Conservation (phyloP, 2,113 vertebrate species). For the Fukomys damarensis region DNA sequence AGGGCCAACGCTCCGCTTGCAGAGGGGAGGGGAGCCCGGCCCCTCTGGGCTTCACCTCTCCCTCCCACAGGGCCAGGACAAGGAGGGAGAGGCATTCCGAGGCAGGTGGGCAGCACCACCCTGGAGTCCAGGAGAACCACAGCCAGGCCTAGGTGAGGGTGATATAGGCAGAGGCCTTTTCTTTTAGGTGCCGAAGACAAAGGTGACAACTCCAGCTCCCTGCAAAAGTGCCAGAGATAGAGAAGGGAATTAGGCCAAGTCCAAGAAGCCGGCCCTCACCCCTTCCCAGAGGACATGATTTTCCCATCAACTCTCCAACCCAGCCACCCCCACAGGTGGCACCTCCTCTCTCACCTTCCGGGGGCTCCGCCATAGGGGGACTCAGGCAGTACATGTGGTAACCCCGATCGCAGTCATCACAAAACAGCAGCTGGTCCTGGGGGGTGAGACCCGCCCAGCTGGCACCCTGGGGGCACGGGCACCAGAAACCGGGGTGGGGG, state of each 20-base stretch:
- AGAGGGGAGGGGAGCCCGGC: neutral
- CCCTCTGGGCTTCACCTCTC: neutral
- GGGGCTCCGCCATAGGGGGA: constrained; percentile 96
- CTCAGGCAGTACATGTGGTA: constrained; percentile 98
- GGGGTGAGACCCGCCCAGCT: constrained; percentile 81
- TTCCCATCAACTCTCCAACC: neutral
- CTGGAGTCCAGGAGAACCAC: constrained; percentile 56
- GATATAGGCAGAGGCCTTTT: constrained; percentile 97
- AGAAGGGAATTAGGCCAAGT: neutral
- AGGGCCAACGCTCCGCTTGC: constrained; percentile 63
- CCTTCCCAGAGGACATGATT: neutral
- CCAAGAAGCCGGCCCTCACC: neutral
- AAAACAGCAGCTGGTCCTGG: constrained; percentile 96
- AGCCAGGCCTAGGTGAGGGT: constrained; percentile 91
- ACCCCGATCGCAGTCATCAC: constrained; percentile 95
- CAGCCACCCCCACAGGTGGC: neutral
- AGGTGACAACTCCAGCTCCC: constrained; percentile 98
- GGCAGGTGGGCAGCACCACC: constrained; percentile 70
- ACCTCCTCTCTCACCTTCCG: constrained; percentile 89
- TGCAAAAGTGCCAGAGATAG: constrained; percentile 65
- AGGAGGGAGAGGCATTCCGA: neutral
- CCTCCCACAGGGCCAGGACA: neutral
- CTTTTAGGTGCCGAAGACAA: constrained; percentile 96
- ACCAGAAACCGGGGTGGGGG: constrained; percentile 76
- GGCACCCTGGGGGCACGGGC: constrained; percentile 79